Evolutionary conservation across 92 coral and sea anemone genomes (phyloP).

Genomic region (Scolanthus callimorphus): DNA sequence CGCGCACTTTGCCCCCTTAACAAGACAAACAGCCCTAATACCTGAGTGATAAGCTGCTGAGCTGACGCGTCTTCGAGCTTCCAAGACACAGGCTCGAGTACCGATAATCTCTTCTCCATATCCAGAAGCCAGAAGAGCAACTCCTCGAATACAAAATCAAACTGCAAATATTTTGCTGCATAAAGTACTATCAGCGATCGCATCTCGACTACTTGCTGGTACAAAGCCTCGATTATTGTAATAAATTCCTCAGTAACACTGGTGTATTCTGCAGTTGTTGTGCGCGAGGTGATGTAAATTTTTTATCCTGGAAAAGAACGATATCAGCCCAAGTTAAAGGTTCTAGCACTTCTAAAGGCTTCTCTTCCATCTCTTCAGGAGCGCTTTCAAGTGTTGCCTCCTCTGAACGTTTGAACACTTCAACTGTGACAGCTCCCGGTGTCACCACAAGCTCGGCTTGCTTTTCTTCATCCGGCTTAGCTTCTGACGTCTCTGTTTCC

Average conservation of each 20-base stretch:
- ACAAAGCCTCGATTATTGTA: slow-evolving; percentile 70
- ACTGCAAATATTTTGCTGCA: slow-evolving; percentile 56
- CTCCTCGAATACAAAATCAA: slow-evolving; percentile 70
- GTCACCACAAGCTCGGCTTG: slow-evolving; percentile 2
- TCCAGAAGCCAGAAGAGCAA: slow-evolving; percentile 84
- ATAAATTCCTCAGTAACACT: slow-evolving; percentile 38
- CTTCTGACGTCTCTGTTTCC: slow-evolving; percentile 15
- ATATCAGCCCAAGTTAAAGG: slow-evolving; percentile 20
- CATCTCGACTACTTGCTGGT: slow-evolving; percentile 73
- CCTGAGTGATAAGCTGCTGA: slow-evolving; percentile 76
- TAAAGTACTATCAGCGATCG: slow-evolving; percentile 65
- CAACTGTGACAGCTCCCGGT: too few relatives aligned
- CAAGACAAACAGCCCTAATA: slow-evolving; percentile 25
- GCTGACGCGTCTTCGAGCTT: slow-evolving; percentile 52
- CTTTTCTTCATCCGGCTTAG: slow-evolving; percentile 6
- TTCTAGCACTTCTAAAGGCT: slow-evolving; percentile 3
- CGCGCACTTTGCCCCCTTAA: too few relatives aligned
- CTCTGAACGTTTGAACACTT: background rate
- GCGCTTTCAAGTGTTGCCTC: background rate
- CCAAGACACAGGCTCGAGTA: slow-evolving; percentile 81
- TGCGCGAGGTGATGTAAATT: slow-evolving; percentile 6
- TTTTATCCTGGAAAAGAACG: slow-evolving; percentile 21
- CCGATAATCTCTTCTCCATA: slow-evolving; percentile 62
- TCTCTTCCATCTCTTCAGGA: background rate
- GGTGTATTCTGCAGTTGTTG: slow-evolving; percentile 12